Conservation (phyloP, 2,797 vertebrate genomes). For the Myripristis murdjan region DNA sequence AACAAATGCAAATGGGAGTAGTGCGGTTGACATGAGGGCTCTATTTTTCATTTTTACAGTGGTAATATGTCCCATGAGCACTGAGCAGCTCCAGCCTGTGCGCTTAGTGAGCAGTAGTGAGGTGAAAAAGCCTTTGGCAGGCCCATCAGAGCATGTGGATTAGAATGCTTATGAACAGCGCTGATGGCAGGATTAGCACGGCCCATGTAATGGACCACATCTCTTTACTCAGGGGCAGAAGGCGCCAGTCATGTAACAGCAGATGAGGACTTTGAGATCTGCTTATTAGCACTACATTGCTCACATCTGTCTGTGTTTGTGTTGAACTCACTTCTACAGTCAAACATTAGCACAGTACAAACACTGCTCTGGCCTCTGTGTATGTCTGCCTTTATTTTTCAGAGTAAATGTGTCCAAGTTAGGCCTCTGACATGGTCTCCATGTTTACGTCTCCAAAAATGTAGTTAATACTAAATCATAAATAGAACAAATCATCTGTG, state of each 20-base stretch:
- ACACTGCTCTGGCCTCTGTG: constrained; percentile 30
- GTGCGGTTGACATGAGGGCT: not conserved
- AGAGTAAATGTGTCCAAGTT: not conserved
- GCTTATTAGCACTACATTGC: constrained; percentile 59
- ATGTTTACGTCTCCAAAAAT: constrained; percentile 9
- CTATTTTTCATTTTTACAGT: constrained; percentile 11
- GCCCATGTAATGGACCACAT: constrained; percentile 71
- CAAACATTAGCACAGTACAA: constrained; percentile 16
- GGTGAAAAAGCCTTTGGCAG: constrained; percentile 65
- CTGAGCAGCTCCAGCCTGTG: constrained; percentile 28
- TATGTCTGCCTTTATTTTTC: constrained; percentile 22
- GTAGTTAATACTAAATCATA: not conserved
- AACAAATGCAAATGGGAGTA: not conserved
- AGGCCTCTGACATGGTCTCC: not conserved
- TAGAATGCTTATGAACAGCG: constrained; percentile 61
- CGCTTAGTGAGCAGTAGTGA: constrained; percentile 15
- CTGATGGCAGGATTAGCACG: constrained; percentile 68
- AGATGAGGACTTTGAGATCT: constrained; percentile 59
- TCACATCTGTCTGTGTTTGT: constrained; percentile 32
- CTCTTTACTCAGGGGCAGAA: constrained; percentile 58
- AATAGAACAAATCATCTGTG: not conserved
- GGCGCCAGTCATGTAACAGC: constrained; percentile 25
- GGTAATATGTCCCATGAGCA: constrained; percentile 3
- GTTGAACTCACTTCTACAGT: constrained; percentile 20
- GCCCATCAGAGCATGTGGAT: constrained; percentile 61